These are phyloP conservation scores for Musca vetustissima DNA, from an alignment of 1,140 invertebrate genomes.

Conservation along the genomic window DNA sequence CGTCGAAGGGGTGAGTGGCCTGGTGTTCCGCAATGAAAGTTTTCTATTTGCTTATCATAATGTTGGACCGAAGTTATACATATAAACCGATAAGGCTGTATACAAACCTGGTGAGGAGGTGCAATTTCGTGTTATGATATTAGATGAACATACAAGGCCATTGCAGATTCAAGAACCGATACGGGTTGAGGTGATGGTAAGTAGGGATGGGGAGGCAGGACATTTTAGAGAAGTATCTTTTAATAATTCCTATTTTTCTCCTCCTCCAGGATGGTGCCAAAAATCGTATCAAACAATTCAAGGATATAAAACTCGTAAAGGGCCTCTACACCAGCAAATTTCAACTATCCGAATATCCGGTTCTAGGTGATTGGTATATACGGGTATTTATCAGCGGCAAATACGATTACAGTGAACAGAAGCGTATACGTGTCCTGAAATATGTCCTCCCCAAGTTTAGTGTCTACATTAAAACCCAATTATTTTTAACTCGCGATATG, in stretches of 20 bases:
- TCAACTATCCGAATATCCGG: conserved; percentile 77
- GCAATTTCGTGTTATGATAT: conserved; percentile 78
- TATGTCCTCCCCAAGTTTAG: conserved; percentile 93
- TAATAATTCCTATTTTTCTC: no score
- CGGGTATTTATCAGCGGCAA: conserved; percentile 58
- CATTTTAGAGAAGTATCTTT: no score
- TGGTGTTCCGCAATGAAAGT: background rate
- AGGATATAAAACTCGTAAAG: conserved; percentile 65
- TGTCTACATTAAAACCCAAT: conserved; percentile 76
- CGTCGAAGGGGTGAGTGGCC: background rate
- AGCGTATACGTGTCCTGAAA: conserved; percentile 72
- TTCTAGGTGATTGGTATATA: conserved; percentile 90
- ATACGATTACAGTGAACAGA: conserved; percentile 33
- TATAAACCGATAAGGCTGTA: conserved; percentile 78
- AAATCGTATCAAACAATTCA: conserved; percentile 72
- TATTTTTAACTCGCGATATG: conserved; percentile 79
- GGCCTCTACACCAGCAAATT: conserved; percentile 81
- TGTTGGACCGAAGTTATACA: background rate
- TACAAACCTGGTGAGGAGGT: conserved; percentile 88
- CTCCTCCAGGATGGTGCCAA: conserved; percentile 35
- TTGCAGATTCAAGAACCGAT: conserved; percentile 53
- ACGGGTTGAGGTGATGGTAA: conserved; percentile 33
- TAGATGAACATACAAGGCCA: conserved; percentile 74
- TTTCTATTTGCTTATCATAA: conserved; percentile 32
- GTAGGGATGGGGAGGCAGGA: no score